Conservation (phyloP, 2,888 invertebrate genomes). For the Ctenicera cuprea region DNA sequence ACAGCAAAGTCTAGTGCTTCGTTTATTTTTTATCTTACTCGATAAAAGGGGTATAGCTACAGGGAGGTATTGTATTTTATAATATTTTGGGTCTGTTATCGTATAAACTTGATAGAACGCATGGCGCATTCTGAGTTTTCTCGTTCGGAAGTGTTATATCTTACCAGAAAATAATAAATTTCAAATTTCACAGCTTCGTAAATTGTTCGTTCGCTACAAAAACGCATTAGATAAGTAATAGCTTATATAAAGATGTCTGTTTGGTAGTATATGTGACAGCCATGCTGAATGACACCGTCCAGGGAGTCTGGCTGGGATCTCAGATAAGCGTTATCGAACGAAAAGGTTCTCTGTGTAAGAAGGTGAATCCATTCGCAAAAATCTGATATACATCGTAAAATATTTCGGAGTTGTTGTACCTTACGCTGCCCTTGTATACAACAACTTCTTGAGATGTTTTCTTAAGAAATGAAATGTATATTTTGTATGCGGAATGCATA, state of each 20-base stretch:
- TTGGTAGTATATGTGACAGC: slow-evolving; percentile 51
- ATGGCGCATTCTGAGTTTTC: background rate
- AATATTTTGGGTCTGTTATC: no score
- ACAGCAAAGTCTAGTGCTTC: no score
- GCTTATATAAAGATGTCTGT: slow-evolving; percentile 55
- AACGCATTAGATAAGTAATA: slow-evolving; percentile 60
- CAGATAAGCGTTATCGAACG: slow-evolving; percentile 47
- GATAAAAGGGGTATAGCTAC: background rate
- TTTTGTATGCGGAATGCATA: slow-evolving; percentile 47
- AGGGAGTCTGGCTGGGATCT: slow-evolving; percentile 52
- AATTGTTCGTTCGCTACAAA: slow-evolving; percentile 58
- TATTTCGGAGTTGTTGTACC: slow-evolving; percentile 16
- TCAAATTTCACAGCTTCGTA: slow-evolving; percentile 56
- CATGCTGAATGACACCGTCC: slow-evolving; percentile 52
- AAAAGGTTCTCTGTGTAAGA: slow-evolving; percentile 35
- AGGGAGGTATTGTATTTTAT: no score
- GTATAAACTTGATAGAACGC: slow-evolving; percentile 17
- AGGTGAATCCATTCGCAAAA: slow-evolving; percentile 40
- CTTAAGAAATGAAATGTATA: slow-evolving; percentile 48
- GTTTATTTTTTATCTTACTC: no score
- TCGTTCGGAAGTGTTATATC: background rate
- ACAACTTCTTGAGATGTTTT: slow-evolving; percentile 39
- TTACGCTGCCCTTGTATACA: slow-evolving; percentile 26
- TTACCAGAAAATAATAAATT: slow-evolving; percentile 48
- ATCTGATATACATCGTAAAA: slow-evolving; percentile 30